These are phyloP conservation scores for Andrena bucephala DNA, from an alignment of 2,888 invertebrate genomes.

Conservation along the genomic window DNA sequence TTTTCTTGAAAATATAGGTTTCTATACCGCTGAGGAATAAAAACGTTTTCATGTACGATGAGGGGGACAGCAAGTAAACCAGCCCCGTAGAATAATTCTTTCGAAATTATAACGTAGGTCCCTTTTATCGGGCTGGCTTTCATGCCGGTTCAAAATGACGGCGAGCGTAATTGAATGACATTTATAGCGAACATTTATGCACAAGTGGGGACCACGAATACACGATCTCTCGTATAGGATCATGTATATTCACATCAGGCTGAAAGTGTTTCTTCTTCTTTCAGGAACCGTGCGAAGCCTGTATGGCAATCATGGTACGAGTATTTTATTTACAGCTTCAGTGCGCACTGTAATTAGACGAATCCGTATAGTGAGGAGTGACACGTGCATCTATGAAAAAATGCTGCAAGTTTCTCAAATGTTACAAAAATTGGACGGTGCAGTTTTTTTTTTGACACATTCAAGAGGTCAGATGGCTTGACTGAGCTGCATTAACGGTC, in stretches of 20 bases:
- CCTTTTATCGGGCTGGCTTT: conserved; percentile 30
- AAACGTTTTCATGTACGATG: conserved; percentile 20
- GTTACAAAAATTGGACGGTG: not conserved
- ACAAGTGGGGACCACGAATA: conserved; percentile 24
- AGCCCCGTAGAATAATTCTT: conserved; percentile 11
- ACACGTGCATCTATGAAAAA: conserved; percentile 6
- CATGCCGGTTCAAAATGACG: conserved; percentile 24
- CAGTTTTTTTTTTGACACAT: not conserved
- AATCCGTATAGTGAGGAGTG: not conserved
- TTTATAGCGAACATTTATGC: conserved; percentile 28
- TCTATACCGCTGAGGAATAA: not conserved
- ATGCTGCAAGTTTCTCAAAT: not conserved
- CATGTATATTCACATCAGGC: conserved; percentile 38
- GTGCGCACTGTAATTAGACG: conserved; percentile 40
- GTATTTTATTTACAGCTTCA: conserved; percentile 29
- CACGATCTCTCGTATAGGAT: conserved; percentile 26
- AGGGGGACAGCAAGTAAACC: conserved; percentile 7
- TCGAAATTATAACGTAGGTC: conserved; percentile 7
- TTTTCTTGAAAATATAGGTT: not conserved
- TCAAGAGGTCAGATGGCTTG: not conserved
- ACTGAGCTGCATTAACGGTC: too few species aligned
- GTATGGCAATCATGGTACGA: conserved; percentile 31
- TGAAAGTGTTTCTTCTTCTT: conserved; percentile 42
- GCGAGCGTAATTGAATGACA: conserved; percentile 33
- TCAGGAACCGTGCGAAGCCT: conserved; percentile 18